Evolutionary conservation across 1,140 invertebrate species (phyloP), one percentile per base, ranked within the genome.

Genomic region (Mesaphorura yosii): DNA sequence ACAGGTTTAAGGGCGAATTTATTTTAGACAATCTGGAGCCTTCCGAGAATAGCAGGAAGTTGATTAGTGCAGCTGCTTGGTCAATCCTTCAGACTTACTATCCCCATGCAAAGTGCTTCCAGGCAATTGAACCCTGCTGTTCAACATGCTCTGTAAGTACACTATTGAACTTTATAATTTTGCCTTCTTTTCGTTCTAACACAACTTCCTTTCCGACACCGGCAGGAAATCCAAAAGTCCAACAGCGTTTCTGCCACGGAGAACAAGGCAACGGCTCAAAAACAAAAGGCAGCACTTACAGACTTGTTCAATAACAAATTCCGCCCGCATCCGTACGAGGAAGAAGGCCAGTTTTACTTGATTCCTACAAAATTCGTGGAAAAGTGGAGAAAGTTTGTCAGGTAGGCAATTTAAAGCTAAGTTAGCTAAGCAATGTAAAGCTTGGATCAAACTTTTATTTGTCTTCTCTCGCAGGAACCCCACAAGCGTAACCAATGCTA

Each of bases 81-180:
- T 55, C 58, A 14, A 72, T 74, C 51, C 59, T 79, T 14, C 65
- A 66, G 53, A 71, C 70, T 55, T 76, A 79, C 66, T 80, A 79
- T 65, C 75, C 75, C 4, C 64, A 69, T 23, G 70, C 73, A 38
- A 70, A 74, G 7, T 27, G 44, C 22, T 5, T 25, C 6, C 22
- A 22, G 44, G 25, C 5, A 46, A 27, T 7, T n/a, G n/a, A n/a
- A 46, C 7, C 31, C n/a, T 55, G 69, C 1, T 79, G 77, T 65
- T 53, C 62, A 37, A 61, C 69, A 29, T 78, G 77, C 53, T 64
- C 67, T 58, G 73, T 76, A 67, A 50, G 45, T 60, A 44, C 40
- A 40, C n/a, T 17, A 5, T 52, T 48, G 20, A 20, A 17, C 12
- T 15, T 2, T 20, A 27, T 41, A 41, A 7, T 7, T 41, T 6